These are phyloP conservation scores for Nestor notabilis DNA, from an alignment of 2,113 vertebrate genomes.

Conservation along the genomic window DNA sequence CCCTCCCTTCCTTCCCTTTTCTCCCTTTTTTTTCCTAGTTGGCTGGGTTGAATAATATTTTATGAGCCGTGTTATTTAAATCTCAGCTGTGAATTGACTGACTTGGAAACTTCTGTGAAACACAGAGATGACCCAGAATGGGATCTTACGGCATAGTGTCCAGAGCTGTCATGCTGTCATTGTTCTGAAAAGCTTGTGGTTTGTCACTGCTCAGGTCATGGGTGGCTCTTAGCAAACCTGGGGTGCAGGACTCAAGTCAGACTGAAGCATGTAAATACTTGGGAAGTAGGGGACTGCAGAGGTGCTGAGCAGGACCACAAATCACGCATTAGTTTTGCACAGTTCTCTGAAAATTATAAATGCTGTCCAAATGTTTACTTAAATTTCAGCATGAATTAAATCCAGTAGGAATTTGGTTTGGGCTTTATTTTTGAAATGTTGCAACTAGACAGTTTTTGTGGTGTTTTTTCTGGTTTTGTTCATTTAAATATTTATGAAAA, in stretches of 20 bases:
- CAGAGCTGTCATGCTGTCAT: neutral
- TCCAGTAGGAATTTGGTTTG: neutral
- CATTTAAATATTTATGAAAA: neutral
- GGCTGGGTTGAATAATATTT: neutral
- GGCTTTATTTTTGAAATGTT: neutral
- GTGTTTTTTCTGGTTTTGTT: neutral
- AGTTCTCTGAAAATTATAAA: neutral
- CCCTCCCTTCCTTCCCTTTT: neutral
- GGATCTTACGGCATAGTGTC: neutral
- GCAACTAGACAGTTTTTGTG: neutral
- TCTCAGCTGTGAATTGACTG: neutral
- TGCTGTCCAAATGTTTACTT: neutral
- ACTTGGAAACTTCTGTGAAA: neutral
- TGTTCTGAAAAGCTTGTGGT: neutral
- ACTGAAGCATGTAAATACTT: neutral
- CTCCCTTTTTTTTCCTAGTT: neutral
- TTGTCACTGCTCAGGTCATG: neutral
- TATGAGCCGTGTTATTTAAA: neutral
- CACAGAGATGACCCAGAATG: neutral
- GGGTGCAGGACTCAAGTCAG: neutral
- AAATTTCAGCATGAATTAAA: neutral
- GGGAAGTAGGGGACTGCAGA: neutral
- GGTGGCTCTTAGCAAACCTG: neutral
- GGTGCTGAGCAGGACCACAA: neutral
- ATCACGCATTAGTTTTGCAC: neutral